Base-by-base conservation (phyloP, 2,113 vertebrate genomes). In the Entelurus aequoreus region DNA sequence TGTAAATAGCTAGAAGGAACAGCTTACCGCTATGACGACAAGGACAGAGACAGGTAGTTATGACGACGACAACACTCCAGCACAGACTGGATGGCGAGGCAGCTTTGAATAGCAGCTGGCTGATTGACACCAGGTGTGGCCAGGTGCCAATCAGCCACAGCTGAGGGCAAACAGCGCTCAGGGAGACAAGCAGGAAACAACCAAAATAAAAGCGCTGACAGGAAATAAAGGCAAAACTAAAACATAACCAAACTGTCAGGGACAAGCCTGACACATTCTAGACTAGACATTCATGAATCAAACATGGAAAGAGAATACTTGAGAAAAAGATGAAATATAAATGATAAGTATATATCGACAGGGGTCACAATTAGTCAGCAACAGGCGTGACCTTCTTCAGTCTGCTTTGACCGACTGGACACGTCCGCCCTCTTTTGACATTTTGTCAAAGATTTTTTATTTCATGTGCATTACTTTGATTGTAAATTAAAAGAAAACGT, bases 221-320 rank as follows among this genome's bases (percentile, higher is more conserved):
- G 19, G 19, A 19, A 19, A 19, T 19, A 19, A 19, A 19, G 19
- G 2, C 19, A 19, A 19, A 19, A 19, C 19, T 19, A 19, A 19
- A 19, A 19, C 19, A 19, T 19, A 19, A 19, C 6, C 8, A 56
- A n/a, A 42, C 38, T 38, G 0, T 53, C 46, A 54, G 14, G 40
- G 19, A 19, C 19, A 2, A 19, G 19, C 19, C 37, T 53, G 3
- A 37, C 12, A 54, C 13, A 54, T 48, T 63, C 63, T 72, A 54
- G 60, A 53, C 48, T 71, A 64, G 72, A 61, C 48, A 48, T 58
- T 38, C 80, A 79, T 74, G 48, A 83, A 81, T 84, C 69, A 78
- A 82, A 78, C 75, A 82, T 87, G 68, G 83, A 84, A 61, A 60
- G 16, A 63, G 60, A 74, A 75, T 81, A 77, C 77, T 80, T 54